These are phyloP conservation scores for Gadus chalcogrammus DNA, from an alignment of 2,113 vertebrate species.

Conservation along the genomic window DNA sequence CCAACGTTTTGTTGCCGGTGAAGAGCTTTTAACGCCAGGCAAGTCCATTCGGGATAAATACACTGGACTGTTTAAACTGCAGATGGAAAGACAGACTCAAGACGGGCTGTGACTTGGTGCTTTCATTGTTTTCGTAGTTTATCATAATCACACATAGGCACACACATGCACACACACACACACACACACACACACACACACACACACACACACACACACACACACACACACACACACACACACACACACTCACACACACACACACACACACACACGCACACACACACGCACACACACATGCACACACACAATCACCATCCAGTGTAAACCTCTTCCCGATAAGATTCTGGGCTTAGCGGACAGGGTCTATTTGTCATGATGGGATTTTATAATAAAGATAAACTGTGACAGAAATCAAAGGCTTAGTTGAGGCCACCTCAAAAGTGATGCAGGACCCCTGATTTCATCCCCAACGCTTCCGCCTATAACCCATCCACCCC, in stretches of 20 bases:
- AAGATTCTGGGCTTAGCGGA: constrained; percentile 45
- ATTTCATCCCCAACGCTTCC: constrained; percentile 38
- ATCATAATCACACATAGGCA: no score
- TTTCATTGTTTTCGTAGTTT: no score
- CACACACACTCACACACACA: constrained; percentile 7
- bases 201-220: constrained; percentile 6
- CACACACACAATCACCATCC: constrained; percentile 20
- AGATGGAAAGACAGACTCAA: no score
- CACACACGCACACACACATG: neutral
- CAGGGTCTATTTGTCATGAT: constrained; percentile 72
- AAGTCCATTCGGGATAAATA: neutral
- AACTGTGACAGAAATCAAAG: constrained; percentile 64
- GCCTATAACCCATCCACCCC: constrained; percentile 36
- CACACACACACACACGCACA: neutral
- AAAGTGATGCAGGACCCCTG: constrained; percentile 47
- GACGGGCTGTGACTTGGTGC: no score
- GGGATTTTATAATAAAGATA: constrained; percentile 72
- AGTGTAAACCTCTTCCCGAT: constrained; percentile 42
- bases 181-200: constrained; percentile 9
- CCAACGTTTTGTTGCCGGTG: neutral
- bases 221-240: constrained; percentile 8
- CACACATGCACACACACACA: no score
- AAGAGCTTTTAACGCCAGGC: neutral
- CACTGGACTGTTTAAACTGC: no score
- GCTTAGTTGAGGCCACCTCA: constrained; percentile 53